These are phyloP conservation scores for Salvelinus sp. DNA, from an alignment of 2,113 vertebrate genomes.

Conservation along the genomic window DNA sequence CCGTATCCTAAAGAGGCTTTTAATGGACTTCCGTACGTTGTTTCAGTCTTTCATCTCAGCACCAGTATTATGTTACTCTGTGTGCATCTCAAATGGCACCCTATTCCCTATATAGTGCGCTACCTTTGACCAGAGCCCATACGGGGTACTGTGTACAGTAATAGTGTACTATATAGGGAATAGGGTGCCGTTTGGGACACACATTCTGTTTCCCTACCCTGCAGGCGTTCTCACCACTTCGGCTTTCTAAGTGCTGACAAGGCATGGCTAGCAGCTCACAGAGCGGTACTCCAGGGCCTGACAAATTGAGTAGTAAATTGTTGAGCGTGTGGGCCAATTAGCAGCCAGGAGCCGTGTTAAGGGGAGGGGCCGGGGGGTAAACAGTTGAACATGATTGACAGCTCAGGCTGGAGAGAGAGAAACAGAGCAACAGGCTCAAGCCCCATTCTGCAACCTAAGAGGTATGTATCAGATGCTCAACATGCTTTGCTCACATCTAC, in stretches of 20 bases:
- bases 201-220: conserved; percentile 26
- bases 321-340: conserved; percentile 71
- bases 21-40: conserved; percentile 42
- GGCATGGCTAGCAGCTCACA: conserved; percentile 47
- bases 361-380: conserved; percentile 47
- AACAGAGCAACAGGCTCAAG: too few relatives aligned
- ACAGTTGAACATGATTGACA: conserved; percentile 56
- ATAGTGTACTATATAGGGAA: too few relatives aligned
- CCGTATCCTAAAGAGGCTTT: conserved; percentile 48
- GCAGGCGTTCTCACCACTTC: conserved; percentile 2
- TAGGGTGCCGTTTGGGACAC: too few relatives aligned
- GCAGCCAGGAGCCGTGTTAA: conserved; percentile 61
- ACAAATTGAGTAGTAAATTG: conserved; percentile 71
- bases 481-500: too few relatives aligned
- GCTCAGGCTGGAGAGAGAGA: conserved; percentile 45
- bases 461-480: too few relatives aligned
- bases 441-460: too few relatives aligned
- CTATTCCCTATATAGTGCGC: conserved; percentile 13
- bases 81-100: too few relatives aligned
- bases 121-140: not conserved
- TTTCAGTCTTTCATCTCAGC: too few relatives aligned
- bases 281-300: conserved; percentile 53
- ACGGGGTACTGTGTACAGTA: conserved; percentile 14
- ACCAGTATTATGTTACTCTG: too few relatives aligned
- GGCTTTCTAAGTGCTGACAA: conserved; percentile 32